Percentiles rank a stretch among this genome's conserved stretches.
Evolutionary conservation across 2,797 vertebrate genomes (phyloP).

Genomic region (Cynodonichthys magdalenae): DNA sequence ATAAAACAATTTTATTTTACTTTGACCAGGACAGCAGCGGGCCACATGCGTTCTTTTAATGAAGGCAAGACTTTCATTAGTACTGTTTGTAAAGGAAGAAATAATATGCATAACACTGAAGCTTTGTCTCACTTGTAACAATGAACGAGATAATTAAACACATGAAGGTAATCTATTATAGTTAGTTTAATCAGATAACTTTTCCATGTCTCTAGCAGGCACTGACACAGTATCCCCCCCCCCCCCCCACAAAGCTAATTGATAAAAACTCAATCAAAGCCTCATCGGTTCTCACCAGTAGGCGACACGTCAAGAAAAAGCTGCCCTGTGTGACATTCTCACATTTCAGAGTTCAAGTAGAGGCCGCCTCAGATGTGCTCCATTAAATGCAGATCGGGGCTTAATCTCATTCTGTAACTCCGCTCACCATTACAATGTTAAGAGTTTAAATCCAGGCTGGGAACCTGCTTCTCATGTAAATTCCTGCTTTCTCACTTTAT

Average conservation of each 20-base stretch:
- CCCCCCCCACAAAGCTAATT: conserved; percentile 72
- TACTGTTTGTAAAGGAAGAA: not conserved
- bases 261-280: conserved; percentile 81
- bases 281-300: conserved; percentile 72
- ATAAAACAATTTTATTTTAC: too few species aligned
- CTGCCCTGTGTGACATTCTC: conserved; percentile 81
- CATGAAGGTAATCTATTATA: not conserved
- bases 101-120: not conserved
- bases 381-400: conserved; percentile 83
- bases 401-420: conserved; percentile 83
- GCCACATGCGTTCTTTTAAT: too few species aligned
- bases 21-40: too few species aligned
- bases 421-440: conserved; percentile 83
- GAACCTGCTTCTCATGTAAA: conserved; percentile 85
- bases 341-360: conserved; percentile 84
- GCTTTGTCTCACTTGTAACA: not conserved
- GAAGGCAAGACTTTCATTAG: too few species aligned
- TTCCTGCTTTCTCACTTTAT: conserved; percentile 64
- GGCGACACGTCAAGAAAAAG: conserved; percentile 80
- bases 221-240: conserved; percentile 55
- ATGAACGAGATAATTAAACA: not conserved
- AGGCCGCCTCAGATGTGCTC: conserved; percentile 82
- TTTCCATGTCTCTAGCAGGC: conserved; percentile 9
- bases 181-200: not conserved
- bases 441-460: conserved; percentile 79